These are phyloP conservation scores for Sebastes steindachneri DNA, from an alignment of 2,797 vertebrate species.

Conservation along the genomic window DNA sequence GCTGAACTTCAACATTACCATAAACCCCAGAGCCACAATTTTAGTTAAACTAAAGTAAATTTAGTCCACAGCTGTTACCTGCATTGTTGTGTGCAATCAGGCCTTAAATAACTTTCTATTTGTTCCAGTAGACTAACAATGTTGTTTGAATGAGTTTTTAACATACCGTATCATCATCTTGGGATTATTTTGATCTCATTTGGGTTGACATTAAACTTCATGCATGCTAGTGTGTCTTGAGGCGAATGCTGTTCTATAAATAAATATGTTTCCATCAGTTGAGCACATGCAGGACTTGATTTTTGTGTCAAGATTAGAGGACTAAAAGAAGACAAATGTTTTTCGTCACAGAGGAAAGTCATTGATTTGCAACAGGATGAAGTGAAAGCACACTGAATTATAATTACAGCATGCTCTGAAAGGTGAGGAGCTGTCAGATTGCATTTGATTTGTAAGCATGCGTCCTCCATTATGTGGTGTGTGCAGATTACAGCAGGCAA, in stretches of 20 bases:
- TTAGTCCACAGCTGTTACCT: neutral
- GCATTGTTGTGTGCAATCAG: neutral
- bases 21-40: neutral
- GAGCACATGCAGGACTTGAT: neutral
- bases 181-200: slow-evolving; percentile 12
- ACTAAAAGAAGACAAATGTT: slow-evolving; percentile 26
- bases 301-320: slow-evolving; percentile 9
- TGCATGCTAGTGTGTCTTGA: neutral
- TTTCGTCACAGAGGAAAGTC: slow-evolving; percentile 10
- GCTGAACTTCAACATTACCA: neutral
- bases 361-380: slow-evolving; percentile 38
- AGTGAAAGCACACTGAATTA: slow-evolving; percentile 31
- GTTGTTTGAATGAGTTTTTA: neutral
- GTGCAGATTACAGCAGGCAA: neutral
- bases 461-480: slow-evolving; percentile 16
- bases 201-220: neutral
- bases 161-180: neutral
- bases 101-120: neutral
- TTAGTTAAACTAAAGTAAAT: neutral
- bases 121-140: neutral
- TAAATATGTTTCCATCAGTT: neutral
- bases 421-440: slow-evolving; percentile 37
- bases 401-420: slow-evolving; percentile 38
- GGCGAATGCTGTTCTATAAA: neutral
- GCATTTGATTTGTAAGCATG: slow-evolving; percentile 28